Conservation (phyloP, 2,797 vertebrate genomes). For the Ataeniobius toweri region DNA sequence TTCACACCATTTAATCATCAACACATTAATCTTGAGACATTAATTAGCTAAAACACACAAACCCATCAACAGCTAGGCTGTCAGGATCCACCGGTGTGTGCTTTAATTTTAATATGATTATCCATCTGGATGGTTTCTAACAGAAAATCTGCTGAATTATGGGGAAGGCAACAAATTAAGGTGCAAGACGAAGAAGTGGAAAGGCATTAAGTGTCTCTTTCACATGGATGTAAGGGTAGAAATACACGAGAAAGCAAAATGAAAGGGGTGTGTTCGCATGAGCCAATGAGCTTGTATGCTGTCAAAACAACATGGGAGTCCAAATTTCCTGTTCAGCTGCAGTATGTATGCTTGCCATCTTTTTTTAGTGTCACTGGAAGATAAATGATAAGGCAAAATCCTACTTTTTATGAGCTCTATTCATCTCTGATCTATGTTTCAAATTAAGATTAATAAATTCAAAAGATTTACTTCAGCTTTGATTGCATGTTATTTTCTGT, state of each 20-base stretch:
- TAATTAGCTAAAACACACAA: constrained; percentile 49
- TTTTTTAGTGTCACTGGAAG: constrained; percentile 7
- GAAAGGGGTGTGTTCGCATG: constrained; percentile 25
- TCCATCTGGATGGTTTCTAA: constrained; percentile 16
- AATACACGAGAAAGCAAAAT: constrained; percentile 12
- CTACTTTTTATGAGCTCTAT: background rate
- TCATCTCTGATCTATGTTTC: background rate
- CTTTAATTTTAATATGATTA: constrained; percentile 19
- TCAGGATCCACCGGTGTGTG: constrained; percentile 18
- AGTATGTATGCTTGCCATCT: constrained; percentile 5
- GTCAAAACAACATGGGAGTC: background rate
- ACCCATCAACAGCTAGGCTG: constrained; percentile 13
- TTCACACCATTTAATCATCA: constrained; percentile 56
- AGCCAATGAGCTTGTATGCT: constrained; percentile 13
- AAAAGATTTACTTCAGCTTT: background rate
- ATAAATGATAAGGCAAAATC: background rate
- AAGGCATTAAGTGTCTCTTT: constrained; percentile 6
- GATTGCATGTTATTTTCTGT: background rate
- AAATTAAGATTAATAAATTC: constrained; percentile 1
- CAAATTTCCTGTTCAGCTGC: constrained; percentile 21
- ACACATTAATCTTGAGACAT: constrained; percentile 49
- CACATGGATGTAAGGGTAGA: constrained; percentile 13
- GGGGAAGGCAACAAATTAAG: constrained; percentile 7
- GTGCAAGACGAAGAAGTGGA: background rate
- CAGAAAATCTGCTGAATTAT: constrained; percentile 24